Evolutionary conservation across 2,797 vertebrate genomes (phyloP), one percentile per base, ranked within the genome.

Genomic region (Arctocebus calabarensis): DNA sequence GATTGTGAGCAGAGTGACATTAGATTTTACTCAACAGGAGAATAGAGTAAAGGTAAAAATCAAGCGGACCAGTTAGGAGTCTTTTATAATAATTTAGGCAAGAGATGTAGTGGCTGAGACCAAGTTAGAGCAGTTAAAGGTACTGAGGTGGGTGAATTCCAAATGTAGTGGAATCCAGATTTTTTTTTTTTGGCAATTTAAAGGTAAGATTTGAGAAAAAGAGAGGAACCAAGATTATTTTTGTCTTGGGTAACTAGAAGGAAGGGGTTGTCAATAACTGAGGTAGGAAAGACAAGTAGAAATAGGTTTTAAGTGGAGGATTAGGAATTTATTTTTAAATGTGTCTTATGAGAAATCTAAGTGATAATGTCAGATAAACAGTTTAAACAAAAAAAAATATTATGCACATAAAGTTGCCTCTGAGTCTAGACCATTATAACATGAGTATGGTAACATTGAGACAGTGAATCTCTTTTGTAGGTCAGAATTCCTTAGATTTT

Each of bases 241-340:
- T 83, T 59, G 37, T 68, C 40, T 89, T 83, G 59, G 57, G 20
- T 52, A 87, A 37, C 19, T 88, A 27, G 71, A 81, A 96, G 70
- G 55, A 90, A 74, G n/a, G 71, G 82, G 19, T 84, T 94, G 70
- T 62, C 17, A 83, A 3, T 68, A 85, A 91, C 7, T 29, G 48
- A 88, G 45, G 71, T 84, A 19, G 45, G 20, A 29, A 92, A 93
- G 57, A n/a, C 29, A 73, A 81, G 48, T 71, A 64, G 75, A 84
- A 34, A 59, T 59, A 92, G 22, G 57, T 71, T 94, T 94, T 74
- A 20, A 12, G 40, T 71, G 2, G 55, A 83, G 64, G 12, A 89
- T 84, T 25, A 86, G 83, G 48, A 90, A 43, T 94, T 97, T 92
- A n/a, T 73, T 85, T 97, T 94, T 68, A 91, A 70, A 82, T 43